phyloP scores from a whole-genome alignment of 2,888 invertebrate genomes.

The Conops quadrifasciatus region DNA sequence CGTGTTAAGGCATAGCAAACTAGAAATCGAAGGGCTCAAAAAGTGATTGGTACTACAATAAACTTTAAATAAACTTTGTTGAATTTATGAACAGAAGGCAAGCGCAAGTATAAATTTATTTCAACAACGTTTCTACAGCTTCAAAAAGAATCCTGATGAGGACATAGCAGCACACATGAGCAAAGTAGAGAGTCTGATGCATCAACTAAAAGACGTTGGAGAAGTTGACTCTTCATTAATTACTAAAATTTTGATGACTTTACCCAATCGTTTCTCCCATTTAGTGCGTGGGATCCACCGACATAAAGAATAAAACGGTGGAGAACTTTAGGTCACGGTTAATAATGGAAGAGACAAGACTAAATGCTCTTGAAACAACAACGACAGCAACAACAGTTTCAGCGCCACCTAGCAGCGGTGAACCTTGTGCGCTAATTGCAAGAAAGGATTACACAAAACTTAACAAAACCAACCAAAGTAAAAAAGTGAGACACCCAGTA shows the following conservation, averaged over 20 bases:
- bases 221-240: slow-evolving; percentile 38
- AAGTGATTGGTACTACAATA: not conserved
- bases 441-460: slow-evolving; percentile 8
- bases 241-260: slow-evolving; percentile 41
- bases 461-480: slow-evolving; percentile 22
- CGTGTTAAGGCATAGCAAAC: not conserved
- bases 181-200: slow-evolving; percentile 26
- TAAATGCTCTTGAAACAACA: slow-evolving; percentile 1
- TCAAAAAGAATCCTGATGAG: slow-evolving; percentile 21
- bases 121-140: slow-evolving; percentile 47
- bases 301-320: slow-evolving; percentile 26
- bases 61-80: slow-evolving; percentile 34
- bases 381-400: not conserved
- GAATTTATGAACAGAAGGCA: slow-evolving; percentile 51
- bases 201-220: slow-evolving; percentile 27
- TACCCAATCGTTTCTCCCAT: slow-evolving; percentile 23
- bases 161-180: slow-evolving; percentile 28
- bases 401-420: not conserved
- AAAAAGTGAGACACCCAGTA: not conserved
- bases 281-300: slow-evolving; percentile 35
- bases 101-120: slow-evolving; percentile 51
- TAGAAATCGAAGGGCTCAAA: too few species aligned
- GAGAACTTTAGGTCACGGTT: slow-evolving; percentile 32
- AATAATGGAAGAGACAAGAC: slow-evolving; percentile 36
- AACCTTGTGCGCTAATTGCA: slow-evolving; percentile 19